phyloP scores from a whole-genome alignment of 1,140 invertebrate genomes.

The Gonioctena quinquepunctata region DNA sequence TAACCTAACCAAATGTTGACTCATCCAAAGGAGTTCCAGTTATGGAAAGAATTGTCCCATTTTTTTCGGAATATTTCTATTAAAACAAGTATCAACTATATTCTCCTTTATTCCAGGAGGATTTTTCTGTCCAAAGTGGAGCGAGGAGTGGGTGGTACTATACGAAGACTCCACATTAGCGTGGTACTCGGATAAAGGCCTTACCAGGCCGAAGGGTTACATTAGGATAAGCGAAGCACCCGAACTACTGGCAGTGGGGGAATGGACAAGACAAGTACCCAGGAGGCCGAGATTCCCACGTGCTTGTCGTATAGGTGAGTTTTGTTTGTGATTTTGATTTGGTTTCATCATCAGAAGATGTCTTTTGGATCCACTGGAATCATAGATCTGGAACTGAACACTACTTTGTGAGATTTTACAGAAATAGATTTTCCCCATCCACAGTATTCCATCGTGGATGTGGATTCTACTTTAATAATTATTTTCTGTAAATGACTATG shows the following conservation, averaged over 20 bases:
- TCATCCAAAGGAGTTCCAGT: too few relatives aligned
- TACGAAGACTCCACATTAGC: conserved; percentile 80
- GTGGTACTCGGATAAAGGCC: conserved; percentile 73
- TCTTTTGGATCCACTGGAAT: too few relatives aligned
- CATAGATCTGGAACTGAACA: too few relatives aligned
- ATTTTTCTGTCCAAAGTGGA: conserved; percentile 76
- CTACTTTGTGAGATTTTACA: too few relatives aligned
- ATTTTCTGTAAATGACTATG: background rate
- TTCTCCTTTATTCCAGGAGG: conserved; percentile 62
- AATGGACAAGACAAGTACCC: conserved; percentile 73
- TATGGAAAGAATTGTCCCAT: too few relatives aligned
- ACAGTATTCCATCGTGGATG: too few relatives aligned
- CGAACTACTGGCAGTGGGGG: conserved; percentile 76
- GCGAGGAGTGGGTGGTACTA: conserved; percentile 77
- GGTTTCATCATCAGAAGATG: too few relatives aligned
- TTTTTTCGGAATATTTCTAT: too few relatives aligned
- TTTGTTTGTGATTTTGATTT: too few relatives aligned
- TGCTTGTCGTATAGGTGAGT: conserved; percentile 65
- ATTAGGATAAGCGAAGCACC: conserved; percentile 73
- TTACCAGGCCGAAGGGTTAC: conserved; percentile 57
- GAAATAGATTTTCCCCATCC: too few relatives aligned
- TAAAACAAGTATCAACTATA: too few relatives aligned
- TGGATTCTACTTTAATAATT: background rate
- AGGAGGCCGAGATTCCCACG: conserved; percentile 69
- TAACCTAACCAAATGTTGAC: too few relatives aligned